phyloP scores from a whole-genome alignment of 2,113 vertebrate species.

The Dromiciops gliroides region DNA sequence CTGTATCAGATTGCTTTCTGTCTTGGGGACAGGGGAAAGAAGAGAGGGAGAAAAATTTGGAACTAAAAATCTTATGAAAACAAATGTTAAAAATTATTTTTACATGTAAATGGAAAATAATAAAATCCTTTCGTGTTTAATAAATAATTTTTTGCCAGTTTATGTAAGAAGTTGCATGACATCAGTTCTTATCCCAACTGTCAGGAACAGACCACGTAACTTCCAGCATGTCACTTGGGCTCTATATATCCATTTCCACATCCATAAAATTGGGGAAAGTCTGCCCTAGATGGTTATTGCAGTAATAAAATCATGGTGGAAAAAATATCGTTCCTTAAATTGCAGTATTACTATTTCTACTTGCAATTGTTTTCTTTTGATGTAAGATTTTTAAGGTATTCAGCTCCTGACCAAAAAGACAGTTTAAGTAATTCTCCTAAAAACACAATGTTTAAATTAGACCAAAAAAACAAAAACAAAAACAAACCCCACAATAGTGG shows the following conservation, averaged over 20 bases:
- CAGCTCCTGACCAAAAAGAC: conserved; percentile 13
- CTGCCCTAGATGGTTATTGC: background rate
- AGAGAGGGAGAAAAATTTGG: no score
- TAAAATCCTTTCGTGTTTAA: no score
- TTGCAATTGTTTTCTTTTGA: conserved; percentile 40
- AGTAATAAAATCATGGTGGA: background rate
- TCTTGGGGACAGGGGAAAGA: no score
- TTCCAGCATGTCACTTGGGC: background rate
- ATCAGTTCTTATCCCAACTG: background rate
- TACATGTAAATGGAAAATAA: no score
- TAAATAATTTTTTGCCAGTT: no score
- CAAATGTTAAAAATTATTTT: no score
- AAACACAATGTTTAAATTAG: conserved; percentile 50
- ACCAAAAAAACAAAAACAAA: no score
- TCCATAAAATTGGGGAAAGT: conserved; percentile 23
- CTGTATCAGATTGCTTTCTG: no score
- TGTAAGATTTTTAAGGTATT: conserved; percentile 15
- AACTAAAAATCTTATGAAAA: no score
- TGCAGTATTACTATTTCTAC: background rate
- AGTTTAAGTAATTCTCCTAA: conserved; percentile 45
- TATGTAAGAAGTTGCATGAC: background rate
- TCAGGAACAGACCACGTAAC: background rate
- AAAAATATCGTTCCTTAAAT: background rate
- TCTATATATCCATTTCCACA: conserved; percentile 4
- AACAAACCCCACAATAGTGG: conserved; percentile 48